These are phyloP conservation scores for Drosophila sordidula DNA, from an alignment of 2,888 invertebrate species.

Conservation along the genomic window DNA sequence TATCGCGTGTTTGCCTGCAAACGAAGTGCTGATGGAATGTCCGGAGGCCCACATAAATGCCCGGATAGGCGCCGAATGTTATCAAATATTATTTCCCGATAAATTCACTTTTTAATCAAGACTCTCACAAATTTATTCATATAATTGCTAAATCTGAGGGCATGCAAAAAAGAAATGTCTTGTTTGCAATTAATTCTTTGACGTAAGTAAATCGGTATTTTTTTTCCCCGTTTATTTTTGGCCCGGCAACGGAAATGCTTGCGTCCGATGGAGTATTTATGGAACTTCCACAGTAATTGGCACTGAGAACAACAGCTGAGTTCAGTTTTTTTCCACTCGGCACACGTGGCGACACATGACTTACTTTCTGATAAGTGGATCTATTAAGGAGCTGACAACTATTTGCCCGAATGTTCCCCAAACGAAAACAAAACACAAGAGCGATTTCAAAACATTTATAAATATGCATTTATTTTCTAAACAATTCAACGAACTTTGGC, in stretches of 20 bases:
- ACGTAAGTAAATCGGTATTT: slow-evolving; percentile 13
- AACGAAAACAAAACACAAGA: too few species aligned
- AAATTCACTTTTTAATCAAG: slow-evolving; percentile 3
- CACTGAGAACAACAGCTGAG: too few species aligned
- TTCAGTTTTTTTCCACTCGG: too few species aligned
- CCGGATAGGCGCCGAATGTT: background rate
- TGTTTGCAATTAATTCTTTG: slow-evolving; percentile 6
- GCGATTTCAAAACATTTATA: too few species aligned
- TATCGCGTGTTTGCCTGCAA: background rate
- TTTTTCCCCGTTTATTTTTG: slow-evolving; percentile 3
- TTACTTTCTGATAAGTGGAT: too few species aligned
- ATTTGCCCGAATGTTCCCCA: too few species aligned
- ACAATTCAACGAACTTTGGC: too few species aligned
- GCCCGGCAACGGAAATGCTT: slow-evolving; percentile 27
- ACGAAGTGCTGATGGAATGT: slow-evolving; percentile 8
- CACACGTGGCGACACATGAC: background rate
- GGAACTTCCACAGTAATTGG: too few species aligned
- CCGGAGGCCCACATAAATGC: slow-evolving; percentile 9
- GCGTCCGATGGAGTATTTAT: too few species aligned
- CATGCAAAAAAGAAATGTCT: slow-evolving; percentile 4
- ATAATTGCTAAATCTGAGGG: slow-evolving; percentile 18
- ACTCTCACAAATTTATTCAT: background rate
- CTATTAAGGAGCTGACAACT: too few species aligned
- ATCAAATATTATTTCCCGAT: slow-evolving; percentile 1
- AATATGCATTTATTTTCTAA: too few species aligned